Percentiles rank a stretch among this genome's conserved stretches.
phyloP scores from a whole-genome alignment of 64 coral and sea anemone species.

The Actinia tenebrosa region DNA sequence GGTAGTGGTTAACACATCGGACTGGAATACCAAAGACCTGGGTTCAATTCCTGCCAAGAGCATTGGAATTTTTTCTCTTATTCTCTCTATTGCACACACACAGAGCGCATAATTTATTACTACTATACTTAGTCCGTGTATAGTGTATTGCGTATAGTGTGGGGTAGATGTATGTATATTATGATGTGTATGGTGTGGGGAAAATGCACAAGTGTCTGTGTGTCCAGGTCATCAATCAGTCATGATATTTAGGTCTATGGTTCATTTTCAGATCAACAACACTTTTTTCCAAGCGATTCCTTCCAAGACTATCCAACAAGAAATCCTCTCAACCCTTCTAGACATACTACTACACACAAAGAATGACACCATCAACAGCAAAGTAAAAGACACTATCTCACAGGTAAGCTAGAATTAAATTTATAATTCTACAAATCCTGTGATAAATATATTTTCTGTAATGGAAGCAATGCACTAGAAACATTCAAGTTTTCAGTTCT shows the following conservation, averaged over 20 bases:
- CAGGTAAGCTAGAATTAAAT: neutral
- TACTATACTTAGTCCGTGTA: too few species aligned
- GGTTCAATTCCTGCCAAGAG: too few species aligned
- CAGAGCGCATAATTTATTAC: too few species aligned
- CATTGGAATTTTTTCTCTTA: too few species aligned
- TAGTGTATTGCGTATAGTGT: neutral
- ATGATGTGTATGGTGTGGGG: too few species aligned
- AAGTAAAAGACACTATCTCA: neutral
- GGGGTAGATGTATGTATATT: too few species aligned
- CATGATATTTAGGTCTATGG: neutral
- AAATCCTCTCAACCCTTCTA: conserved; percentile 47
- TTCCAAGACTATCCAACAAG: conserved; percentile 41
- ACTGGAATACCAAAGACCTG: too few species aligned
- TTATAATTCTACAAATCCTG: neutral
- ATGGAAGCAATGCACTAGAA: neutral
- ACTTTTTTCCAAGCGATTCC: conserved; percentile 74
- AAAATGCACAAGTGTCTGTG: neutral
- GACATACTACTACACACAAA: conserved; percentile 53
- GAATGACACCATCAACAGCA: conserved; percentile 9
- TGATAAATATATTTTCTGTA: too few species aligned
- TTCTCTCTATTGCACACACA: too few species aligned
- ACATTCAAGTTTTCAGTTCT: neutral
- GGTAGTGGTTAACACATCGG: too few species aligned
- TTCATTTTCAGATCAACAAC: conserved; percentile 52
- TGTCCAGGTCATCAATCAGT: neutral